Percentiles rank a stretch among this genome's conserved stretches.
Evolutionary conservation across 2,797 vertebrate genomes (phyloP).

Genomic region (Chromobotia macracanthus): DNA sequence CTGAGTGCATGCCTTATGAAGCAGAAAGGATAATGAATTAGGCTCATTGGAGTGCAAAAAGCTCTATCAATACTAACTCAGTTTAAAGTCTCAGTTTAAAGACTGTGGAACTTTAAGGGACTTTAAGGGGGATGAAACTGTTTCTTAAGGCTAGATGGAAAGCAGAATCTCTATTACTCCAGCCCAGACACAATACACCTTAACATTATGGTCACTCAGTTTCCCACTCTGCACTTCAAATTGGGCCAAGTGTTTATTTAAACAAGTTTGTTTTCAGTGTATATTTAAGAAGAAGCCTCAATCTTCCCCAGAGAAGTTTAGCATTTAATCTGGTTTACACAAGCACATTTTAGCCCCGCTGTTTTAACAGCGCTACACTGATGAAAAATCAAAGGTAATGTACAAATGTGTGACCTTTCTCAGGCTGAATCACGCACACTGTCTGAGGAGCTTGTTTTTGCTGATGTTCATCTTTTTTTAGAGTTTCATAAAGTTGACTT

Average conservation of each 20-base stretch:
- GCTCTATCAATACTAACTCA: conserved; percentile 40
- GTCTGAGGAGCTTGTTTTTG: conserved; percentile 63
- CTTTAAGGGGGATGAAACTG: conserved; percentile 47
- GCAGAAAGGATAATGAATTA: conserved; percentile 49
- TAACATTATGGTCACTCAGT: conserved; percentile 50
- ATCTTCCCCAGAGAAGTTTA: conserved; percentile 75
- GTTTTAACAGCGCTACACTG: conserved; percentile 69
- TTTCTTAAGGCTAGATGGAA: conserved; percentile 39
- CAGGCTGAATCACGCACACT: conserved; percentile 77
- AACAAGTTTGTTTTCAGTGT: conserved; percentile 82
- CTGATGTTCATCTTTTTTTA: conserved; percentile 56
- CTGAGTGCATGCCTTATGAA: conserved; percentile 32
- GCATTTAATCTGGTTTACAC: conserved; percentile 81
- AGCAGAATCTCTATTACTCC: conserved; percentile 51
- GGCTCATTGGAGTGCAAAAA: conserved; percentile 33
- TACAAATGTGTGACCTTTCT: conserved; percentile 72
- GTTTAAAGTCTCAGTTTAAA: conserved; percentile 35
- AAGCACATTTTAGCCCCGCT: conserved; percentile 69
- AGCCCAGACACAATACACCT: conserved; percentile 46
- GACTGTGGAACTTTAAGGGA: conserved; percentile 16
- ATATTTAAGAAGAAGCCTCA: conserved; percentile 76
- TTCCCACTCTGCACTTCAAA: conserved; percentile 73
- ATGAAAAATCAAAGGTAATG: conserved; percentile 60
- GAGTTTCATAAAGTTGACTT: conserved; percentile 19
- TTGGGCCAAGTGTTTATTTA: conserved; percentile 79